Evolutionary conservation across 2,888 invertebrate genomes (phyloP).

Genomic region (Drosophila macrospina): DNA sequence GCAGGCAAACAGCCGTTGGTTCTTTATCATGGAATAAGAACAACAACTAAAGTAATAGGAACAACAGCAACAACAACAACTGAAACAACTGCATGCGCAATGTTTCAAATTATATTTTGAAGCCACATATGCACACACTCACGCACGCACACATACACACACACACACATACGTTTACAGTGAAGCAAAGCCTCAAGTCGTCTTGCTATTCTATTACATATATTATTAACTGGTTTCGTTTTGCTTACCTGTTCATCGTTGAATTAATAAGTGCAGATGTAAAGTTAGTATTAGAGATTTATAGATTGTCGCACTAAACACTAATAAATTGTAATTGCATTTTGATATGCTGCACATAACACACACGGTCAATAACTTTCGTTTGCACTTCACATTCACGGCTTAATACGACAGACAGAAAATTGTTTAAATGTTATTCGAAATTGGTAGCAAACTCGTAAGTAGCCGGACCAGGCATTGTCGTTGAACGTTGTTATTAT

Average conservation of each 20-base stretch:
- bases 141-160: slow-evolving; percentile 1
- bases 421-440: slow-evolving; percentile 33
- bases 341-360: slow-evolving; percentile 34
- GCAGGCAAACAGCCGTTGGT: slow-evolving; percentile 70
- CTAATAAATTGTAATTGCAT: slow-evolving; percentile 41
- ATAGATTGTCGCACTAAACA: slow-evolving; percentile 20
- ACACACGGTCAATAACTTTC: slow-evolving; percentile 7
- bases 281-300: slow-evolving; percentile 32
- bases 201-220: slow-evolving; percentile 47
- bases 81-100: slow-evolving; percentile 34
- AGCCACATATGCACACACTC: slow-evolving; percentile 55
- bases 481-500: slow-evolving; percentile 16
- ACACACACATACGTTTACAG: neutral
- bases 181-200: slow-evolving; percentile 7
- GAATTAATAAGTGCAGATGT: slow-evolving; percentile 34
- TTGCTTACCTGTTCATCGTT: slow-evolving; percentile 49
- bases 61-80: slow-evolving; percentile 8
- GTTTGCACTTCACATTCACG: slow-evolving; percentile 28
- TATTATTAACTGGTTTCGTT: slow-evolving; percentile 54
- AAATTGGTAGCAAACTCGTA: slow-evolving; percentile 31
- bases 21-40: slow-evolving; percentile 55
- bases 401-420: slow-evolving; percentile 34
- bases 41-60: slow-evolving; percentile 5
- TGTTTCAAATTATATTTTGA: slow-evolving; percentile 61
- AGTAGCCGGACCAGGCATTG: too few relatives aligned